Evolutionary conservation across 2,888 invertebrate species (phyloP).

Genomic region (Koerneria pararmatus): DNA sequence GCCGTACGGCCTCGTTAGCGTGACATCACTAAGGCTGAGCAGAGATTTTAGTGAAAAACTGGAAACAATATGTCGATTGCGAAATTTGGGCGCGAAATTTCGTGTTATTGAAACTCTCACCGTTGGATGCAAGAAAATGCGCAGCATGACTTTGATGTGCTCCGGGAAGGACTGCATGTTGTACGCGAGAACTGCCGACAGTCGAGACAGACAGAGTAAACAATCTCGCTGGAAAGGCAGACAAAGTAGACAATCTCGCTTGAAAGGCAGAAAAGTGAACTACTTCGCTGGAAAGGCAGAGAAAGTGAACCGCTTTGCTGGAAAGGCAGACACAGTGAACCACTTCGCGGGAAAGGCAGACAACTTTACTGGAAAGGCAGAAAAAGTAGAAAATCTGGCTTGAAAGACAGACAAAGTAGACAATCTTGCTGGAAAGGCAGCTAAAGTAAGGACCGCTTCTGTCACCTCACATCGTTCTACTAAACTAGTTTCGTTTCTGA

Average conservation of each 20-base stretch:
- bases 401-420: conserved; percentile 26
- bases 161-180: conserved; percentile 43
- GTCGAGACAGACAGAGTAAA: conserved; percentile 47
- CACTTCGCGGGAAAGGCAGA: conserved; percentile 46
- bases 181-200: conserved; percentile 45
- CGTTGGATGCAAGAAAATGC: conserved; percentile 36
- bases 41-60: neutral
- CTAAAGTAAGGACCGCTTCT: too few relatives aligned
- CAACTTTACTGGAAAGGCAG: conserved; percentile 48
- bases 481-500: too few relatives aligned
- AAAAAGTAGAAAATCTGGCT: conserved; percentile 48
- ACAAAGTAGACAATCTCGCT: conserved; percentile 48
- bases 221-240: conserved; percentile 48
- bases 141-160: conserved; percentile 35
- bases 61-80: too few relatives aligned
- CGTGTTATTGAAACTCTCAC: too few relatives aligned
- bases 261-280: conserved; percentile 25
- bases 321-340: too few relatives aligned
- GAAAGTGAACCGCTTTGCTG: too few relatives aligned
- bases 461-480: too few relatives aligned
- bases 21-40: too few relatives aligned
- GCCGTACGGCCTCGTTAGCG: too few relatives aligned
- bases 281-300: too few relatives aligned
- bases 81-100: too few relatives aligned
- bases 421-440: too few relatives aligned